Evolutionary conservation across 2,888 invertebrate genomes (phyloP).

Genomic region (Microctonus aethiopoides): DNA sequence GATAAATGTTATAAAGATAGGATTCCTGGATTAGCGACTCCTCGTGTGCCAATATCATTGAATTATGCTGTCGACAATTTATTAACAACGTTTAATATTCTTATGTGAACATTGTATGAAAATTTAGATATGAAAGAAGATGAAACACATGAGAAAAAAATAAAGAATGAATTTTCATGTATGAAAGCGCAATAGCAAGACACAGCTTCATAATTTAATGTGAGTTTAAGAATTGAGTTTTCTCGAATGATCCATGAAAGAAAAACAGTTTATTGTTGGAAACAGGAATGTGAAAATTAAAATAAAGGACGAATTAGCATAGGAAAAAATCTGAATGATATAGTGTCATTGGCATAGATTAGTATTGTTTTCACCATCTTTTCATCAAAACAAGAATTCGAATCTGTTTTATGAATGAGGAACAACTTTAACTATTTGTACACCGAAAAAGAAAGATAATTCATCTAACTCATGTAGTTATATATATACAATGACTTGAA

Average conservation of each 20-base stretch:
- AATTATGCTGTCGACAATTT: constrained; percentile 33
- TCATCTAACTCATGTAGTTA: too few species aligned
- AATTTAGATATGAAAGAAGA: neutral
- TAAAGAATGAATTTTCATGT: neutral
- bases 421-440: too few species aligned
- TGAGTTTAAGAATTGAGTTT: constrained; percentile 33
- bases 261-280: neutral
- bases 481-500: constrained; percentile 38
- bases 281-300: neutral
- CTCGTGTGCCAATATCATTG: constrained; percentile 46
- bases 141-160: neutral
- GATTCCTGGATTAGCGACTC: constrained; percentile 41
- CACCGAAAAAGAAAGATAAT: too few species aligned
- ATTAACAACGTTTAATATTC: constrained; percentile 16
- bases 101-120: constrained; percentile 10
- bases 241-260: constrained; percentile 1
- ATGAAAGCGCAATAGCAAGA: constrained; percentile 29
- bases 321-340: too few species aligned
- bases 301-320: neutral
- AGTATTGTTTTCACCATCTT: too few species aligned
- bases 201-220: constrained; percentile 42
- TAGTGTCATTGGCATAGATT: too few species aligned
- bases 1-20: neutral
- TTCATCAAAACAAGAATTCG: too few species aligned
- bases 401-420: too few species aligned